phyloP scores from a whole-genome alignment of 2,888 invertebrate genomes.

The Chalcosyrphus nemorum region DNA sequence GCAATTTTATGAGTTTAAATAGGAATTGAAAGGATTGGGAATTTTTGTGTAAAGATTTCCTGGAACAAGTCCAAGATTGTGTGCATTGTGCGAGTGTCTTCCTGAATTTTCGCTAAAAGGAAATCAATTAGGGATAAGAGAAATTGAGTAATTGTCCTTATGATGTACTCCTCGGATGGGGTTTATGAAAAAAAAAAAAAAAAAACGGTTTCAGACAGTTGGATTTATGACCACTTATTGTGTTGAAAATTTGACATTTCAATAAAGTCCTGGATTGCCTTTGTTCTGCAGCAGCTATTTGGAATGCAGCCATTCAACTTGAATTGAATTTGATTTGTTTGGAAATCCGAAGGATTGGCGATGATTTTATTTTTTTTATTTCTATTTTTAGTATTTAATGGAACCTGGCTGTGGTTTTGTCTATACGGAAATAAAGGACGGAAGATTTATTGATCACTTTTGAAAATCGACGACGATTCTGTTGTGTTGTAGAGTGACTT shows the following conservation, averaged over 20 bases:
- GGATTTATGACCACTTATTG: slow-evolving; percentile 61
- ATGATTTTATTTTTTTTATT: not conserved
- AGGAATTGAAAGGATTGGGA: slow-evolving; percentile 47
- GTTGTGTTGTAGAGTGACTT: too few relatives aligned
- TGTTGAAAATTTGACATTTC: slow-evolving; percentile 32
- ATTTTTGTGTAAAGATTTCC: slow-evolving; percentile 54
- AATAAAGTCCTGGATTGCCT: not conserved
- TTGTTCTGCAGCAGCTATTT: not conserved
- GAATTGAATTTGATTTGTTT: not conserved
- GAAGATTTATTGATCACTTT: not conserved
- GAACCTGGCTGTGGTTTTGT: not conserved
- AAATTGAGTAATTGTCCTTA: slow-evolving; percentile 71
- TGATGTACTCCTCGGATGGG: slow-evolving; percentile 44
- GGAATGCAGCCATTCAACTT: not conserved
- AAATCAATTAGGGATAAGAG: slow-evolving; percentile 71
- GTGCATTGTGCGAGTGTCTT: slow-evolving; percentile 66
- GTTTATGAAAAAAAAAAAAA: too few relatives aligned
- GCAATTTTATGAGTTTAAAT: slow-evolving; percentile 61
- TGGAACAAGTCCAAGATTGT: slow-evolving; percentile 64
- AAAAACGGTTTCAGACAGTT: slow-evolving; percentile 53
- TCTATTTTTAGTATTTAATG: too few relatives aligned
- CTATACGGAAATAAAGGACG: too few relatives aligned
- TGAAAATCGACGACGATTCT: too few relatives aligned
- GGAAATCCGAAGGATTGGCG: not conserved
- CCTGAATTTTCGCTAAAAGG: slow-evolving; percentile 64